Evolutionary conservation across 1,140 invertebrate genomes (phyloP), one percentile per base, ranked within the genome.

Genomic region (Ptiloglossa arizonensis): DNA sequence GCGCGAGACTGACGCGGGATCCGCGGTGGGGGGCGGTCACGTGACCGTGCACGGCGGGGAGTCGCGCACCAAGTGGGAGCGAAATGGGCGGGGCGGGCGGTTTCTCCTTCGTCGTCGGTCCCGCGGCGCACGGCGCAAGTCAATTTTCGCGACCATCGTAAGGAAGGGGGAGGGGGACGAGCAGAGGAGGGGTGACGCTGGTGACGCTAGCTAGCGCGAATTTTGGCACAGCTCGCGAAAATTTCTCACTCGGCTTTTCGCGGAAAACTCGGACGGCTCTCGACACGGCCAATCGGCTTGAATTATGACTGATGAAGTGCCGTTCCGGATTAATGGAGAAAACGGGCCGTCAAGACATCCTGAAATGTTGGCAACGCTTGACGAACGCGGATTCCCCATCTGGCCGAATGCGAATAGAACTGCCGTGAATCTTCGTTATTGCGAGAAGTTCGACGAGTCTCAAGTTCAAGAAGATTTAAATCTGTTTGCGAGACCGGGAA

Each of bases 171-270:
- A 52, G 46, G 15, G 13, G 1, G 5, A 19, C 29, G 44, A 17
- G 22, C 15, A 56, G 5, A 5, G 48, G 27, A 32, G 57, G 57
- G 48, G 83, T 75, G 71, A 78, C 35, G 71, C 44, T 67, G 75
- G 75, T 86, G 83, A 83, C 85, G 82, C 83, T 89, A 78, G 79
- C 72, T 81, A 85, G 90, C 89, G 90, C 87, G 87, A 91, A 90
- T 89, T 90, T 91, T 88, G 89, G 87, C 90, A 90, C 89, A 78
- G 86, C 86, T 87, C 83, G 86, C 82, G 79, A 83, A 88, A 88
- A 91, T 86, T 86, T 87, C 83, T 85, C 82, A 87, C 80, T 84
- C 80, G 78, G 72, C 68, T 86, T 86, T 79, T 79, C 84, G 80
- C 70, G 84, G 79, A 86, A 86, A 81, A 86, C 72, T 79, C 70